Percentiles rank a stretch among this genome's conserved stretches.
phyloP scores from a whole-genome alignment of 2,888 invertebrate species.

The Seira musarum region DNA sequence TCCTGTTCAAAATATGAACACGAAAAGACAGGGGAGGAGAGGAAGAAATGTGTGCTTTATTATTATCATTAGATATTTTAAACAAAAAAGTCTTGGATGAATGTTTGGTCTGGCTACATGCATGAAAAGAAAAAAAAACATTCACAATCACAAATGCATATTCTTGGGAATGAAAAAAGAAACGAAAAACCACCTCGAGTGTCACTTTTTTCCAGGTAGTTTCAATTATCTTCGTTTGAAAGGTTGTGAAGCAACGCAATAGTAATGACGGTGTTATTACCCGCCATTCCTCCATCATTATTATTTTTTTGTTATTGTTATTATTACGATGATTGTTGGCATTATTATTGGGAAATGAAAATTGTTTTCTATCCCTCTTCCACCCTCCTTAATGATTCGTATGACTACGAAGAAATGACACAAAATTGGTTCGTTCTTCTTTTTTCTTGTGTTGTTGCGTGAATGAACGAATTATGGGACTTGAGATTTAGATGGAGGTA shows the following conservation, averaged over 20 bases:
- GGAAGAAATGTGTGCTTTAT: background rate
- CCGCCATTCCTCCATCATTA: conserved; percentile 13
- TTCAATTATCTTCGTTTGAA: conserved; percentile 12
- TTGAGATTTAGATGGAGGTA: background rate
- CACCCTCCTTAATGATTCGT: conserved; percentile 2
- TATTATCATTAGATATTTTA: background rate
- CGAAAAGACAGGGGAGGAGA: background rate
- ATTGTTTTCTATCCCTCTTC: conserved; percentile 1
- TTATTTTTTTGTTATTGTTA: conserved; percentile 22
- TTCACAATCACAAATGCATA: background rate
- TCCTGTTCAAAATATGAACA: conserved; percentile 6
- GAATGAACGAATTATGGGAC: conserved; percentile 8
- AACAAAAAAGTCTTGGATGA: background rate
- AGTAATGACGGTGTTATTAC: conserved; percentile 14
- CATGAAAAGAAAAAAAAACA: no score
- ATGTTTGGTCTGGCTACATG: background rate
- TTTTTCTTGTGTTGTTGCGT: conserved; percentile 28
- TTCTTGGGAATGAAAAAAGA: background rate
- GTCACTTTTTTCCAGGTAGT: conserved; percentile 5
- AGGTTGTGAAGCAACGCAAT: no score
- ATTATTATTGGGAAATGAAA: conserved; percentile 21
- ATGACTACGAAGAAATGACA: conserved; percentile 37
- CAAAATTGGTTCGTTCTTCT: conserved; percentile 41
- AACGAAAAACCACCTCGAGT: background rate
- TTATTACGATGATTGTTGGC: conserved; percentile 28